Percentiles rank a stretch among this genome's conserved stretches.
Evolutionary conservation across 2,113 vertebrate genomes (phyloP).

Genomic region (Motacilla alba): DNA sequence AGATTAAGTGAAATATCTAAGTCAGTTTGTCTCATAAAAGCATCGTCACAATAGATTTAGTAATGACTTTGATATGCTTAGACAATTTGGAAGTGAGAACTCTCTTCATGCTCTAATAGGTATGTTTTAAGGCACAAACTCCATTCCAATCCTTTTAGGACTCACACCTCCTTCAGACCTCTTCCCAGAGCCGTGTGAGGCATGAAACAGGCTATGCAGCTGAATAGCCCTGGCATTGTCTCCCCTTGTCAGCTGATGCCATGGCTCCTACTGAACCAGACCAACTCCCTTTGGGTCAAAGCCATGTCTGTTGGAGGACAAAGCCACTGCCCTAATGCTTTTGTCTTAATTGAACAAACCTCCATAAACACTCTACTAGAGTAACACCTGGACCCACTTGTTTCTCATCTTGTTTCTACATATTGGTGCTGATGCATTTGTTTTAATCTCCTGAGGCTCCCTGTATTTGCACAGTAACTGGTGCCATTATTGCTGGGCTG

Average conservation of each 20-base stretch:
- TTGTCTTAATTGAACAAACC: neutral
- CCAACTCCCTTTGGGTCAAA: neutral
- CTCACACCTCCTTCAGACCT: neutral
- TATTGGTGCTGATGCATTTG: slow-evolving; percentile 22
- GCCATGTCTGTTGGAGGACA: neutral
- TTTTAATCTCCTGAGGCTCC: slow-evolving; percentile 51
- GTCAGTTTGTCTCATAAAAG: neutral
- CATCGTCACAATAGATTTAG: neutral
- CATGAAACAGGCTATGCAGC: neutral
- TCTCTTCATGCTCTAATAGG: neutral
- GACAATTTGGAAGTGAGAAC: neutral
- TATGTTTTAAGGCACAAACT: neutral
- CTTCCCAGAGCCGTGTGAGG: neutral
- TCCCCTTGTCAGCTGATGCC: neutral
- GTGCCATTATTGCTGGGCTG: slow-evolving; percentile 56
- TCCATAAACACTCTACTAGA: neutral
- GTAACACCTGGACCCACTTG: neutral
- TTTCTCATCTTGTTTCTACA: slow-evolving; percentile 13
- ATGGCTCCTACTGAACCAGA: neutral
- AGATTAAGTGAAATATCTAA: neutral
- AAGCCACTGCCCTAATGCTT: neutral
- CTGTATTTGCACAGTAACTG: slow-evolving; percentile 54
- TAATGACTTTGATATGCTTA: neutral
- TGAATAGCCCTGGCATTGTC: neutral
- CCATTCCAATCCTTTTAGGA: neutral